Evolutionary conservation across 2,888 invertebrate genomes (phyloP), one percentile per base, ranked within the genome.

Genomic region (Chalcis sispes): DNA sequence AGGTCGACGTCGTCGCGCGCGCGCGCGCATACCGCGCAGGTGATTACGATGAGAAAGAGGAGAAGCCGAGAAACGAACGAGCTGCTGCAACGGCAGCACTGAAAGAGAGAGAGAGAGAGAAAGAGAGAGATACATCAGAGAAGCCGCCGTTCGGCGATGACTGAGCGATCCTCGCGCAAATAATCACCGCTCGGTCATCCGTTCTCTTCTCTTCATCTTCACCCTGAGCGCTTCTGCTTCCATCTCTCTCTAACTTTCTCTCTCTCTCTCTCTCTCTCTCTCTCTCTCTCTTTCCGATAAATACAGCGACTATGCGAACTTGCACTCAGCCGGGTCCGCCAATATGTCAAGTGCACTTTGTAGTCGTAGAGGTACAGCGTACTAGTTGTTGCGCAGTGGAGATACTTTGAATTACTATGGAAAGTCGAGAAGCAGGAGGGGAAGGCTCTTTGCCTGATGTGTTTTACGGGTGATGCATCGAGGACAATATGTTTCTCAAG

Each of bases 101-200:
- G 13, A 18, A 32, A 59, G 42, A 58, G 25, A 69, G 27, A 36
- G 50, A 71, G 52, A 27, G 52, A 20, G 58, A 40, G 42, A 13
- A 62, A 52, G 65, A 29, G 29, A 54, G 64, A 50, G 56, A 59
- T 27, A 74, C 29, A 69, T 74, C 74, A 69, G 74, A 74, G 61
- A 23, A 50, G 62, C 74, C 69, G 74, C 83, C 36, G 82, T 83
- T 81, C 78, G 80, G 83, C 85, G 85, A 85, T 86, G 85, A 85
- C 85, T 85, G 85, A 83, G 85, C 85, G 85, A 84, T 85, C 84
- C 80, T 79, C 81, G 85, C 85, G 79, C 18, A 85, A 85, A 85
- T 85, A 86, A 85, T 84, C 85, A 82, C 82, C 83, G 81, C 79
- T 81, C 80, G 75, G 78, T 77, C 81, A 76, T 62, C 58, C 65